Percentiles rank a stretch among this genome's conserved stretches.
Conservation (phyloP, 2,888 invertebrate species). For the Aquatica leii region DNA sequence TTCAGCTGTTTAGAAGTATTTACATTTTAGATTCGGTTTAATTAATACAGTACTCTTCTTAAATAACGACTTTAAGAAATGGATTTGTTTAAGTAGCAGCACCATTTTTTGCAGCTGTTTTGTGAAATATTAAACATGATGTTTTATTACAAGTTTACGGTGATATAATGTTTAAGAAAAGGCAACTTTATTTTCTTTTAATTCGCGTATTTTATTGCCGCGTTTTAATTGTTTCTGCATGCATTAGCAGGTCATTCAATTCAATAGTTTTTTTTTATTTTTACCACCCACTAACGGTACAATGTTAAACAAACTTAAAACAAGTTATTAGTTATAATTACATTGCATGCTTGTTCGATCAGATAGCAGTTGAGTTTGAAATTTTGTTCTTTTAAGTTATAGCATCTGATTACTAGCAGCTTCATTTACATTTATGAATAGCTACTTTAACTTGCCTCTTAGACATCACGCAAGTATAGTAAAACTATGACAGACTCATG, state of each 20-base stretch:
- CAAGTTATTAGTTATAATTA: constrained; percentile 60
- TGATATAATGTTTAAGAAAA: constrained; percentile 9
- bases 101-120: constrained; percentile 47
- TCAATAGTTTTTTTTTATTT: too few species aligned
- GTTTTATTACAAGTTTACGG: constrained; percentile 39
- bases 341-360: constrained; percentile 52
- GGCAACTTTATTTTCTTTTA: not conserved
- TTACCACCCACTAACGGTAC: constrained; percentile 29
- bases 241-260: constrained; percentile 23
- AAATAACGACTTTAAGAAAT: constrained; percentile 47
- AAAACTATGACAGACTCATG: constrained; percentile 53
- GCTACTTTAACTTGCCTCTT: constrained; percentile 45
- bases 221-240: constrained; percentile 13
- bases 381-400: constrained; percentile 59
- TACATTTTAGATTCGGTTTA: constrained; percentile 54
- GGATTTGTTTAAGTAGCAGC: constrained; percentile 42
- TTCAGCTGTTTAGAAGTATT: constrained; percentile 52
- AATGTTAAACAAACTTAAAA: constrained; percentile 48
- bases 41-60: constrained; percentile 50
- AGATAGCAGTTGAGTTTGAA: constrained; percentile 55
- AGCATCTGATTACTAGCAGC: constrained; percentile 55
- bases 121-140: constrained; percentile 45
- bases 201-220: too few species aligned
- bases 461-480: constrained; percentile 49
- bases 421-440: constrained; percentile 57